phyloP scores from a whole-genome alignment of 2,797 vertebrate species.

The Ateles fusciceps region DNA sequence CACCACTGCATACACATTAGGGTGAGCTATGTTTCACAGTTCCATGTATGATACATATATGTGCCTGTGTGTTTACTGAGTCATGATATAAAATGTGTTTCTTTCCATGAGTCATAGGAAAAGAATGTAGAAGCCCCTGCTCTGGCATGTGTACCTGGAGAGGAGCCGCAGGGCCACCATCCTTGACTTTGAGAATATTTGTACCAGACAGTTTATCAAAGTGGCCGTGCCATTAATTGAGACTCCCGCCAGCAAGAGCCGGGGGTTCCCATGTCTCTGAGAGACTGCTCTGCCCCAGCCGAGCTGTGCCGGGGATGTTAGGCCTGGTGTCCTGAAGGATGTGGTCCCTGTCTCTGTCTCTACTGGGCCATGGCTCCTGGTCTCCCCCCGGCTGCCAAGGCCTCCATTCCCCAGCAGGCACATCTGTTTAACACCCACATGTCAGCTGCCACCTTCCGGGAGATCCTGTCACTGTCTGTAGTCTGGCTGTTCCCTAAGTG shows the following conservation, averaged over 20 bases:
- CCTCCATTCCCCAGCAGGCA: accelerated
- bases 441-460: neutral
- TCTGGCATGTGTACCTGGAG: accelerated
- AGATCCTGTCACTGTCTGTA: accelerated
- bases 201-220: accelerated
- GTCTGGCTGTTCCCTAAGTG: accelerated
- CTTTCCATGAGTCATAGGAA: neutral
- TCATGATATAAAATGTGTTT: neutral
- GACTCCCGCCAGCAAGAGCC: accelerated
- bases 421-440: accelerated
- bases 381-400: neutral
- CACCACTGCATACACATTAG: neutral
- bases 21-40: neutral
- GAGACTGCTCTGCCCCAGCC: neutral
- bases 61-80: no score
- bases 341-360: neutral
- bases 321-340: accelerated
- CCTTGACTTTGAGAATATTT: neutral
- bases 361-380: neutral
- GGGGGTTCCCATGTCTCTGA: neutral
- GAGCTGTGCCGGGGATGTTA: accelerated
- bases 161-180: accelerated
- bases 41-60: no score
- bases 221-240: accelerated
- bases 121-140: no score